Conservation (phyloP, 2,113 vertebrate genomes). For the Ellobius talpinus region DNA sequence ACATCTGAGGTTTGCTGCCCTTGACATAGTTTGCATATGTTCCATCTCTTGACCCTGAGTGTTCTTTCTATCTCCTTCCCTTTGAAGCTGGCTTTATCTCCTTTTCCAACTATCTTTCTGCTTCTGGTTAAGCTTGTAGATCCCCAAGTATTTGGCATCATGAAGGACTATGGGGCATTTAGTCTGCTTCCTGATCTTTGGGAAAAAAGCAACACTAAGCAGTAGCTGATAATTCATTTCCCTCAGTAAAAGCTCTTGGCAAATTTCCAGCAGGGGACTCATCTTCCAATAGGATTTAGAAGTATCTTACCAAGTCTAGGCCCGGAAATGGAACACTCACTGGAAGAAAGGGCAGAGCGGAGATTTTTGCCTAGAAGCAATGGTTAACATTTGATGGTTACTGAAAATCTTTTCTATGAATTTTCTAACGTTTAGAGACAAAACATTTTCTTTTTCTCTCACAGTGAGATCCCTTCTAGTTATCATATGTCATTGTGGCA, state of each 20-base stretch:
- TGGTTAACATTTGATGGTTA: neutral
- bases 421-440: neutral
- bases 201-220: neutral
- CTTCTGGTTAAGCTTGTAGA: neutral
- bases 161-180: neutral
- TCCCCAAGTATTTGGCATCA: neutral
- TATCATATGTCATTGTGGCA: neutral
- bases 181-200: neutral
- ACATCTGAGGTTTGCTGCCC: slow-evolving; percentile 8
- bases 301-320: neutral
- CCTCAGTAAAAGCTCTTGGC: neutral
- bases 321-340: neutral
- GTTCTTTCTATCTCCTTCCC: slow-evolving; percentile 37
- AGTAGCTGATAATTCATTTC: neutral
- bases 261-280: neutral
- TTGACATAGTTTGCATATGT: neutral
- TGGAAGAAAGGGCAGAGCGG: neutral
- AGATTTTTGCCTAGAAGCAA: neutral
- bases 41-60: neutral
- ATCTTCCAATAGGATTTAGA: neutral
- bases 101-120: slow-evolving; percentile 35
- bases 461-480: neutral
- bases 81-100: neutral
- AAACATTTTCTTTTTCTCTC: neutral
- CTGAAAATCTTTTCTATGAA: neutral